Percentiles rank a stretch among this genome's conserved stretches.
phyloP scores from a whole-genome alignment of 2,888 invertebrate species.

The Plemyria rubiginata region DNA sequence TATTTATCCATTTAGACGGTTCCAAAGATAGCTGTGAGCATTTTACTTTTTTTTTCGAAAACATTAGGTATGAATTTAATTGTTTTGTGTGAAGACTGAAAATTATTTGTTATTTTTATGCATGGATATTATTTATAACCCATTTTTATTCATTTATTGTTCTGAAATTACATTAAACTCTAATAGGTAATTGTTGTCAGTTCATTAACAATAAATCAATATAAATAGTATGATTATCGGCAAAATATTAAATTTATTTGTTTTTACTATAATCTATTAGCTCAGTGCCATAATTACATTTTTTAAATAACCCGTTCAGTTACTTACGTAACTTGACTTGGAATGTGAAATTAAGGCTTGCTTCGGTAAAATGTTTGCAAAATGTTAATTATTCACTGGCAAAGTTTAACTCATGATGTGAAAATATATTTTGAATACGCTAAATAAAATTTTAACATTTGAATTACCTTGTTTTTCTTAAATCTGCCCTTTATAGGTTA shows the following conservation, averaged over 20 bases:
- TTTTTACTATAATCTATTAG: not conserved
- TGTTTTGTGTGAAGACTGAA: slow-evolving; percentile 3
- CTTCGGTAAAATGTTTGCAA: slow-evolving; percentile 67
- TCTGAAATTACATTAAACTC: no score
- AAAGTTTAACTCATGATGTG: slow-evolving; percentile 57
- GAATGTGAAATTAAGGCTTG: slow-evolving; percentile 50
- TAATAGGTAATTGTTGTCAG: no score
- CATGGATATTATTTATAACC: not conserved
- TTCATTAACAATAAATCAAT: no score
- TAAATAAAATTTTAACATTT: slow-evolving; percentile 57
- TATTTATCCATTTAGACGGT: slow-evolving; percentile 20
- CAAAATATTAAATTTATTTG: not conserved
- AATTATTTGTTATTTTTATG: slow-evolving; percentile 11
- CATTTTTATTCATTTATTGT: no score
- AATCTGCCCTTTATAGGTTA: not conserved
- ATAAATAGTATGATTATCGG: no score
- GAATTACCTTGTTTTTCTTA: slow-evolving; percentile 21
- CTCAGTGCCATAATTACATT: slow-evolving; percentile 15
- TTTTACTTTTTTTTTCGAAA: slow-evolving; percentile 10
- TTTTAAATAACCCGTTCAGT: not conserved
- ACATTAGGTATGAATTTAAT: slow-evolving; percentile 1
- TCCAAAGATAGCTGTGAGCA: slow-evolving; percentile 27
- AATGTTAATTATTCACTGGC: slow-evolving; percentile 47
- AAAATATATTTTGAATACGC: slow-evolving; percentile 79
- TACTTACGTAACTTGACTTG: not conserved